Conservation (phyloP, 2,888 invertebrate species). For the Phrixothrix hirtus region DNA sequence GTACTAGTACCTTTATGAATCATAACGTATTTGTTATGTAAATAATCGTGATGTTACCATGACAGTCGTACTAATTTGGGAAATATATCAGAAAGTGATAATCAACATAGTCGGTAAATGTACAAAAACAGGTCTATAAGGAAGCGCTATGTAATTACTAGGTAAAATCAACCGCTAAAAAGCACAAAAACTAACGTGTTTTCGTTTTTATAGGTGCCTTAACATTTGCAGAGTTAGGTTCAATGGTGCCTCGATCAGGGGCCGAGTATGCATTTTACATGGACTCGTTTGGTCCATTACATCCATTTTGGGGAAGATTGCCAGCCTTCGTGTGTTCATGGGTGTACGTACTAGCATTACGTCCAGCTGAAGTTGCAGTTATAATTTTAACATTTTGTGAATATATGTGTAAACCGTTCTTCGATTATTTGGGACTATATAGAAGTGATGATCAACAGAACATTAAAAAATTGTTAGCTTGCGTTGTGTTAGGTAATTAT, state of each 20-base stretch:
- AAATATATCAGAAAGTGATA: too few relatives aligned
- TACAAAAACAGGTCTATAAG: too few relatives aligned
- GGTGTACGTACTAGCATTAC: constrained; percentile 73
- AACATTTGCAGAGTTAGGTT: constrained; percentile 80
- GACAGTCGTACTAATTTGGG: too few relatives aligned
- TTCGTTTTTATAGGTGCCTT: constrained; percentile 67
- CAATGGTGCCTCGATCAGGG: constrained; percentile 76
- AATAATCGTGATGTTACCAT: too few relatives aligned
- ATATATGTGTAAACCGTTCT: constrained; percentile 71
- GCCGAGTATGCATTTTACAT: constrained; percentile 81
- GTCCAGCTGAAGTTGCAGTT: constrained; percentile 79
- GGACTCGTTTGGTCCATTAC: constrained; percentile 70
- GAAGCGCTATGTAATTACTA: too few relatives aligned
- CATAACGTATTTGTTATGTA: too few relatives aligned
- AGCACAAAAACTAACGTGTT: too few relatives aligned
- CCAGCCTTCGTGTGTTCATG: constrained; percentile 78
- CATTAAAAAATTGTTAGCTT: constrained; percentile 66
- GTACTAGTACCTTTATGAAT: background rate
- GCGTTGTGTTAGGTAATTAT: constrained; percentile 66
- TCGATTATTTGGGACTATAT: constrained; percentile 53
- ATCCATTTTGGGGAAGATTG: constrained; percentile 71
- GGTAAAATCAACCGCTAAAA: too few relatives aligned
- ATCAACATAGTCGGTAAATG: too few relatives aligned
- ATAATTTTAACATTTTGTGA: constrained; percentile 77
- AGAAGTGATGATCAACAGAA: constrained; percentile 53